Conservation (phyloP, 2,113 vertebrate genomes). For the Astatotilapia flaviijosephi region DNA sequence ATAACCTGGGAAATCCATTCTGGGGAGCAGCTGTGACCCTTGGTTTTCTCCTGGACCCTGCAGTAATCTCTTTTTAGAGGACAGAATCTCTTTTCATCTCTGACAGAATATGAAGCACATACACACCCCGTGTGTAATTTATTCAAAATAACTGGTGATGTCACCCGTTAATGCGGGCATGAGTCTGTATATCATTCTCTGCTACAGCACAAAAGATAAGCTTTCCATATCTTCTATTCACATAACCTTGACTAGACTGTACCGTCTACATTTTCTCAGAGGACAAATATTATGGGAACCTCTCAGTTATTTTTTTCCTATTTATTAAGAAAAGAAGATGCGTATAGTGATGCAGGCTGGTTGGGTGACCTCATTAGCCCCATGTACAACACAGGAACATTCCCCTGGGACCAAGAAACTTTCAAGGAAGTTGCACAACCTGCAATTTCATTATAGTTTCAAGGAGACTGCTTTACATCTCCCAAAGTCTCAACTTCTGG, state of each 20-base stretch:
- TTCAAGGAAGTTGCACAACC: background rate
- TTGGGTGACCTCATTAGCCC: background rate
- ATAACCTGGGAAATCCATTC: constrained; percentile 21
- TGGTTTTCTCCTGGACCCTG: background rate
- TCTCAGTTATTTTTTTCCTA: background rate
- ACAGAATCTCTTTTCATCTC: background rate
- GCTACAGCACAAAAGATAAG: background rate
- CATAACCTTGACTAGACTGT: background rate
- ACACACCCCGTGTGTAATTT: background rate
- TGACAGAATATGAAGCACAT: background rate
- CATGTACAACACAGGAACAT: background rate
- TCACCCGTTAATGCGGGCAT: background rate
- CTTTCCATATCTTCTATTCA: background rate
- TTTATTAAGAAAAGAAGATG: background rate
- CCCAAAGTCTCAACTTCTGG: background rate
- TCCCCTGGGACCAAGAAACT: background rate
- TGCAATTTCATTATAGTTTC: background rate
- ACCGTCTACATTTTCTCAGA: background rate
- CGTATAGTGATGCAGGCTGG: background rate
- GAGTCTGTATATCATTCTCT: constrained; percentile 2
- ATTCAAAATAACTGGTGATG: constrained; percentile 9
- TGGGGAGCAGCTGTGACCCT: constrained; percentile 7
- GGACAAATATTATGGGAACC: background rate
- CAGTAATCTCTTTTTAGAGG: constrained; percentile 16
- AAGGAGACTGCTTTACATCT: background rate